Conservation (phyloP, 2,113 vertebrate genomes). For the Dromiciops gliroides region DNA sequence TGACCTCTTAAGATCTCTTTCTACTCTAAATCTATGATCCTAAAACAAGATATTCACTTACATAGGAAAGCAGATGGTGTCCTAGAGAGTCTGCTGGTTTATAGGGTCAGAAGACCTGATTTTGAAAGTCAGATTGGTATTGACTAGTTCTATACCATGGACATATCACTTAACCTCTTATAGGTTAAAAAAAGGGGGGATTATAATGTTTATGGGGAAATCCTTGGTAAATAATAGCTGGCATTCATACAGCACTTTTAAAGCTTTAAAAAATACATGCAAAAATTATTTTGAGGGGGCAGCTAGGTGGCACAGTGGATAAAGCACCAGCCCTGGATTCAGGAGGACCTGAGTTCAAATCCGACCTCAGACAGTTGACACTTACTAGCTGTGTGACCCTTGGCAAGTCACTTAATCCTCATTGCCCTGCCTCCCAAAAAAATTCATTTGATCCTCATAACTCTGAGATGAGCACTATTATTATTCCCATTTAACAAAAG, state of each 20-base stretch:
- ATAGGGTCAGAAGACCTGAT: neutral
- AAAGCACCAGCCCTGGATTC: too few species aligned
- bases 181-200: neutral
- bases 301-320: too few species aligned
- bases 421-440: too few species aligned
- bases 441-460: neutral
- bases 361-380: too few species aligned
- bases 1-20: neutral
- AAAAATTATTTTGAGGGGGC: too few species aligned
- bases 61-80: neutral
- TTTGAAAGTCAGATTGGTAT: neutral
- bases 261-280: neutral
- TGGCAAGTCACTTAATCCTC: too few species aligned
- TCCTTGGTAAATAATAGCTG: neutral
- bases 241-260: neutral
- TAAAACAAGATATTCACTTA: neutral
- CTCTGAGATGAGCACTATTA: neutral
- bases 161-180: neutral
- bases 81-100: neutral
- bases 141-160: neutral
- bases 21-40: neutral
- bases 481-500: neutral
- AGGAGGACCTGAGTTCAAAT: too few species aligned
- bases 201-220: neutral
- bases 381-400: too few species aligned